phyloP scores from a whole-genome alignment of 2,113 vertebrate genomes.

The Picathartes gymnocephalus region DNA sequence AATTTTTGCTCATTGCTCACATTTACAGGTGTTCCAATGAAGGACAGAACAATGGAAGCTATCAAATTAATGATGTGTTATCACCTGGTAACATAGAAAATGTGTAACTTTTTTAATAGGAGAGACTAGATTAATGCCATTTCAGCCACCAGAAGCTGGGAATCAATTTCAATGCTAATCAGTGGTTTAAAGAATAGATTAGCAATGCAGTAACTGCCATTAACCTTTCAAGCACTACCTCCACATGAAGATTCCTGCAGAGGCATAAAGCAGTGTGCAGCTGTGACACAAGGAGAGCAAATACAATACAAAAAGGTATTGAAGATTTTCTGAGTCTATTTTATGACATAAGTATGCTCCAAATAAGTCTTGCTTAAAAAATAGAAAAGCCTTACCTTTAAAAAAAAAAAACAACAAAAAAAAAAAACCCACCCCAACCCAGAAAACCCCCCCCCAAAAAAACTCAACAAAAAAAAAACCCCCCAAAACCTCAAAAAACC shows the following conservation, averaged over 20 bases:
- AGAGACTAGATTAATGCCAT: slow-evolving; percentile 70
- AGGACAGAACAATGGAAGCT: slow-evolving; percentile 45
- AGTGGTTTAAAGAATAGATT: slow-evolving; percentile 71
- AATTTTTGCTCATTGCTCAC: not conserved
- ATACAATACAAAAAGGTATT: not conserved
- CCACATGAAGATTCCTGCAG: slow-evolving; percentile 29
- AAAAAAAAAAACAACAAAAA: too few relatives aligned
- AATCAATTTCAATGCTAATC: slow-evolving; percentile 77
- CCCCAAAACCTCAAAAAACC: not conserved
- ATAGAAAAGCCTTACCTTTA: not conserved
- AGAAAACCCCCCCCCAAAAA: too few relatives aligned
- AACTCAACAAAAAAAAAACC: not conserved
- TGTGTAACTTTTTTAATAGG: slow-evolving; percentile 64
- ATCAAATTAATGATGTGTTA: slow-evolving; percentile 65
- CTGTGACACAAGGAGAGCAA: not conserved
- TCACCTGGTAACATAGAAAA: slow-evolving; percentile 63
- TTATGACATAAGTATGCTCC: not conserved
- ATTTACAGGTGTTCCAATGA: slow-evolving; percentile 8
- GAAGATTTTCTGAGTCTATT: not conserved
- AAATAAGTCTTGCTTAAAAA: not conserved
- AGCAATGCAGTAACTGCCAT: slow-evolving; percentile 57
- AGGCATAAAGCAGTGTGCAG: slow-evolving; percentile 4
- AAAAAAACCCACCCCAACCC: accelerated
- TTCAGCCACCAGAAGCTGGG: slow-evolving; percentile 64
- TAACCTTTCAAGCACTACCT: slow-evolving; percentile 63